phyloP scores from a whole-genome alignment of 2,797 vertebrate genomes.

The Sorex maritimensis region DNA sequence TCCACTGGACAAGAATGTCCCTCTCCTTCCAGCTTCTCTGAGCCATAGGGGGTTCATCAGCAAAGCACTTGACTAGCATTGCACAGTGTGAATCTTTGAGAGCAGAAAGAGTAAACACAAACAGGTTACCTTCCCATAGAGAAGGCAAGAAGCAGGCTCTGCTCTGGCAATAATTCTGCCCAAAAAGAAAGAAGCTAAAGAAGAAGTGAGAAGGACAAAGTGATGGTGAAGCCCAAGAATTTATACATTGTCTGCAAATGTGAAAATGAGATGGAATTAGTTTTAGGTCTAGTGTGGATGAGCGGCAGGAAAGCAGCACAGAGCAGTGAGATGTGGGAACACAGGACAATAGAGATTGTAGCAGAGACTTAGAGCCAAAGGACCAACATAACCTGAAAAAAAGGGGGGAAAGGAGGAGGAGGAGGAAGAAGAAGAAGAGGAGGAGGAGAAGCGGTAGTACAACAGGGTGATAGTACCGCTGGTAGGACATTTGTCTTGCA shows the following conservation, averaged over 20 bases:
- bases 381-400: not conserved
- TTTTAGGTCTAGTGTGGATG: not conserved
- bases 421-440: no score
- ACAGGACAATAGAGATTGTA: not conserved
- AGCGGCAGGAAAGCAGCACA: not conserved
- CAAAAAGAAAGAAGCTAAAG: conserved; percentile 28
- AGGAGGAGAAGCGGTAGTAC: no score
- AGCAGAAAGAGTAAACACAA: conserved; percentile 12
- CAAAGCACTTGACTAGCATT: not conserved
- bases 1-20: conserved; percentile 1
- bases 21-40: conserved; percentile 21
- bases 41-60: not conserved
- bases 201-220: not conserved
- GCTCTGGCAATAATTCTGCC: conserved; percentile 12
- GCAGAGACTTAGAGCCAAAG: not conserved
- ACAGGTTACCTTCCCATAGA: not conserved
- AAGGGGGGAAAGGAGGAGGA: not conserved
- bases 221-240: not conserved
- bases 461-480: no score
- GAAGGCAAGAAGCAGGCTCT: conserved; percentile 1
- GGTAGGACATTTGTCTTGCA: no score
- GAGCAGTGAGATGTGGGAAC: not conserved
- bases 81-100: not conserved
- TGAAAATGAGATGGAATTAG: not conserved
- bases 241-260: not conserved